A percentile compares a stretch with the other conserved stretches of the same genome.
Evolutionary conservation across 2,888 invertebrate species (phyloP).

Genomic region (Thysanoteuthis rhombus): DNA sequence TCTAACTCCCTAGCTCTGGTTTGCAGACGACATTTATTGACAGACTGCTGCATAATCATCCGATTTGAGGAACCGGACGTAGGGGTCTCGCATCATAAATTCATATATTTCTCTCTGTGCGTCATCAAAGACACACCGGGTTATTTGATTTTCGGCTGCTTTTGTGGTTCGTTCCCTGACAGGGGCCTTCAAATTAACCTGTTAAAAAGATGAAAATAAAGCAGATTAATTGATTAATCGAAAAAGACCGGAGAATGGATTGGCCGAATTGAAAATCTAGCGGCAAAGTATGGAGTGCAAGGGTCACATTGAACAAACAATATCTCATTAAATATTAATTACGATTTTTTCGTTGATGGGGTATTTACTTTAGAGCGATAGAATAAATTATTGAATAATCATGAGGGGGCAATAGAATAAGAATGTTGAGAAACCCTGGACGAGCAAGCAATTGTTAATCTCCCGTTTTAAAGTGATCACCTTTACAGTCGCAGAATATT

Average conservation of each 20-base stretch:
- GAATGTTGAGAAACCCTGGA: too few relatives aligned
- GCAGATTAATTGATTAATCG: neutral
- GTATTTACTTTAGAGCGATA: too few relatives aligned
- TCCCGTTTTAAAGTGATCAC: too few relatives aligned
- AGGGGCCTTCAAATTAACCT: constrained; percentile 13
- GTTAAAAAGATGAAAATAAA: neutral
- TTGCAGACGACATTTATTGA: neutral
- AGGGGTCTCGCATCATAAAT: constrained; percentile 19
- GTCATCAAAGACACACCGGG: neutral
- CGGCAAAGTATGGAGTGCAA: too few relatives aligned
- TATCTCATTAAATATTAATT: too few relatives aligned
- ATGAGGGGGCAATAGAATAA: too few relatives aligned
- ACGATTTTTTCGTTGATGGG: too few relatives aligned
- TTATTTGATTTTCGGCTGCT: neutral
- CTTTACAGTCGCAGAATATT: too few relatives aligned
- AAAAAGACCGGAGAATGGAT: neutral
- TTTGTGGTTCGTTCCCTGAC: neutral
- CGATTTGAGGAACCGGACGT: neutral
- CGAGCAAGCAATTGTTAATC: too few relatives aligned
- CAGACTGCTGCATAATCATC: neutral
- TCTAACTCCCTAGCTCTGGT: neutral
- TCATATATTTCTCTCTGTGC: constrained; percentile 23
- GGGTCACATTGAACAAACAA: too few relatives aligned
- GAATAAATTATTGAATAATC: too few relatives aligned
- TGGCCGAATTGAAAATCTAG: too few relatives aligned